A percentile compares a stretch with the other conserved stretches of the same genome.
Evolutionary conservation across 2,888 invertebrate genomes (phyloP).

Genomic region (Harpalus rubripes): DNA sequence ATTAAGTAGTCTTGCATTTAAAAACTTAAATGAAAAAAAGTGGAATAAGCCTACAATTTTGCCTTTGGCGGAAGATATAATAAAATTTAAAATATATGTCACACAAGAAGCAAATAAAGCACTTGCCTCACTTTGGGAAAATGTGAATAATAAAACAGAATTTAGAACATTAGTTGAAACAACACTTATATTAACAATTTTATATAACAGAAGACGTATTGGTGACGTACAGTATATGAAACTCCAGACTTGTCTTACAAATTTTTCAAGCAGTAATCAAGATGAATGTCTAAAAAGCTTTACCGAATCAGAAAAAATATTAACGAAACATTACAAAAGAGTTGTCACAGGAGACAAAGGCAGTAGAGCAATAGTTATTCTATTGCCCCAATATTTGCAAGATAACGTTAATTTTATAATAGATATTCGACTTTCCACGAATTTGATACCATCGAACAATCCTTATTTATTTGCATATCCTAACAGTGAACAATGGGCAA

Average conservation of each 20-base stretch:
- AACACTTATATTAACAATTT: constrained; percentile 61
- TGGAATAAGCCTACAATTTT: constrained; percentile 63
- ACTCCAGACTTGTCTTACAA: constrained; percentile 45
- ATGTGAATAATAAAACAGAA: constrained; percentile 46
- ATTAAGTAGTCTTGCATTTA: constrained; percentile 62
- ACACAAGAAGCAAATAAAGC: background rate
- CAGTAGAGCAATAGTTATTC: constrained; percentile 64
- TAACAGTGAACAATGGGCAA: constrained; percentile 58
- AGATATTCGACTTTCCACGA: background rate
- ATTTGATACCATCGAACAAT: constrained; percentile 63
- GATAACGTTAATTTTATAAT: constrained; percentile 62
- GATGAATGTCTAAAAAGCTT: constrained; percentile 49
- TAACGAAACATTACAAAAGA: constrained; percentile 60
- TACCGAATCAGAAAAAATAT: constrained; percentile 64
- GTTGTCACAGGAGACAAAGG: constrained; percentile 67
- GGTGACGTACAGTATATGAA: constrained; percentile 6
- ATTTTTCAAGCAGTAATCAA: constrained; percentile 59
- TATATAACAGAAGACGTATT: constrained; percentile 66
- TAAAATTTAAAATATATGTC: constrained; percentile 58
- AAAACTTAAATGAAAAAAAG: constrained; percentile 66
- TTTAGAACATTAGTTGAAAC: constrained; percentile 64
- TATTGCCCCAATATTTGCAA: constrained; percentile 64
- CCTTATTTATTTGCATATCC: constrained; percentile 67
- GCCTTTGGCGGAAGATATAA: constrained; percentile 65
- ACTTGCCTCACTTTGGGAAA: constrained; percentile 17